These are phyloP conservation scores for Thermophis baileyi DNA, from an alignment of 2,113 vertebrate species.

Conservation along the genomic window DNA sequence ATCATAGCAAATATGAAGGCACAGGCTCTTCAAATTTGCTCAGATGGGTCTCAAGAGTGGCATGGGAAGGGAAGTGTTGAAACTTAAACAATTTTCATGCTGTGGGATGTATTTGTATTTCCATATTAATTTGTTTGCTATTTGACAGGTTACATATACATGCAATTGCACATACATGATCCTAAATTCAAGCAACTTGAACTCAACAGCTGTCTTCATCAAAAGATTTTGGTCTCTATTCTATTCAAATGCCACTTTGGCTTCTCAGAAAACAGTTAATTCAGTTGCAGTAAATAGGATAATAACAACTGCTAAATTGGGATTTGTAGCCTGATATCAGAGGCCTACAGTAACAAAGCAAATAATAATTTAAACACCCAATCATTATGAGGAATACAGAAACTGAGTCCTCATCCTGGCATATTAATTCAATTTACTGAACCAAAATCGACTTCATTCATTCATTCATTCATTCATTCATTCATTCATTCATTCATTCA, in stretches of 20 bases:
- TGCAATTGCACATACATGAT: neutral
- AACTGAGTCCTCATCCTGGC: neutral
- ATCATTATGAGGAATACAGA: neutral
- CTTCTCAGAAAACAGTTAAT: neutral
- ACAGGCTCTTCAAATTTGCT: neutral
- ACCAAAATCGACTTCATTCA: neutral
- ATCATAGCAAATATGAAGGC: neutral
- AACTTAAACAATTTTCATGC: neutral
- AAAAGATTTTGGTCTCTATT: neutral
- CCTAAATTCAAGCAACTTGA: neutral
- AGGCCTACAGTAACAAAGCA: neutral
- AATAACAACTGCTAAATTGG: neutral
- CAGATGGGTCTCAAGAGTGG: neutral
- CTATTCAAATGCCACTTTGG: neutral
- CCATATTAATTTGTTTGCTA: neutral
- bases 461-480: neutral
- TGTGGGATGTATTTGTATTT: neutral
- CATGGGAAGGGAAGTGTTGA: neutral
- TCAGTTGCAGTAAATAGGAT: neutral
- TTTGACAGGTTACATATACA: neutral
- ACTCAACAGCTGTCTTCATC: neutral
- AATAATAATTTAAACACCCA: neutral
- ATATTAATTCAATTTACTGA: neutral
- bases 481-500: too few relatives aligned
- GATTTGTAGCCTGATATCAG: neutral